A percentile compares a stretch with the other conserved stretches of the same genome.
These are phyloP conservation scores for Athalia rosae DNA, from an alignment of 2,888 invertebrate genomes.

Conservation along the genomic window DNA sequence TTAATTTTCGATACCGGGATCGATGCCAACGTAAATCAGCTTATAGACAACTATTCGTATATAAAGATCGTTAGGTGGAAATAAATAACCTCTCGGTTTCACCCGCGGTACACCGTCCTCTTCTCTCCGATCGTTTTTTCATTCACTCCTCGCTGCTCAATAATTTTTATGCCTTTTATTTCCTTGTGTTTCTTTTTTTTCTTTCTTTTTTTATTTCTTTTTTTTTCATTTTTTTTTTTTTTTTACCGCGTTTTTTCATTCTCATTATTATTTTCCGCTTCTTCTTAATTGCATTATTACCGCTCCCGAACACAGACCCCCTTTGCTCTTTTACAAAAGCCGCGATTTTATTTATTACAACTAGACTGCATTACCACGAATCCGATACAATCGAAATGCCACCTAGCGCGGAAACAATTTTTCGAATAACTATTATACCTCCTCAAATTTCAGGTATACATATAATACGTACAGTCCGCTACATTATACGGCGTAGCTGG, in stretches of 20 bases:
- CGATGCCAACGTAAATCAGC: constrained; percentile 42
- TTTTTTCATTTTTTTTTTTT: background rate
- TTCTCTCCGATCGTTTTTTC: background rate
- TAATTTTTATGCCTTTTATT: constrained; percentile 10
- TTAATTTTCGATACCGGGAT: constrained; percentile 61
- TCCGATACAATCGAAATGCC: background rate
- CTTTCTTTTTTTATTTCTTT: background rate
- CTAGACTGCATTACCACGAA: background rate
- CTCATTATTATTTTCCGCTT: background rate
- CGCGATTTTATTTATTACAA: constrained; percentile 19
- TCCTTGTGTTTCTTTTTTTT: background rate
- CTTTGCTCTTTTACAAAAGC: background rate
- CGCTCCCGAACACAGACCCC: background rate
- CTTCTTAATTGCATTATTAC: constrained; percentile 23
- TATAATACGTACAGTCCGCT: too few relatives aligned
- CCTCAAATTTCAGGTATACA: too few relatives aligned
- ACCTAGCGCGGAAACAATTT: background rate
- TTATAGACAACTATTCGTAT: constrained; percentile 50
- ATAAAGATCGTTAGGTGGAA: constrained; percentile 31
- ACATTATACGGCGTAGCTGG: too few relatives aligned
- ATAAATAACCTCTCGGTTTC: constrained; percentile 30
- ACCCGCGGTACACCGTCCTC: background rate
- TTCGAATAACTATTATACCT: too few relatives aligned
- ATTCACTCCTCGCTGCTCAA: background rate
- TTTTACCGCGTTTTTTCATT: background rate